phyloP scores from a whole-genome alignment of 1,140 invertebrate species.

The Paracyclopina nana region DNA sequence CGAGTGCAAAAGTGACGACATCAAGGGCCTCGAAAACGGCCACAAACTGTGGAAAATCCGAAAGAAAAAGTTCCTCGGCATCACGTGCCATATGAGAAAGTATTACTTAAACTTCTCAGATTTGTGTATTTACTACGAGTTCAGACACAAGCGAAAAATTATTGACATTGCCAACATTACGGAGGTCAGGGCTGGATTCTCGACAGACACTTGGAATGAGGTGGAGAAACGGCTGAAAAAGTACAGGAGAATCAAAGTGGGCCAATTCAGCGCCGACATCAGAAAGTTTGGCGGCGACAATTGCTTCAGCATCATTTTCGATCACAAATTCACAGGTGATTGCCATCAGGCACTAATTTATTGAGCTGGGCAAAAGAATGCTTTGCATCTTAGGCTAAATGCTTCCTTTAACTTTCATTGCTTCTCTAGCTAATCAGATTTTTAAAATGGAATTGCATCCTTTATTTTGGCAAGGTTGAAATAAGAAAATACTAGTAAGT shows the following conservation, averaged over 20 bases:
- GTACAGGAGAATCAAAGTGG: too few relatives aligned
- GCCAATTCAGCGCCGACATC: background rate
- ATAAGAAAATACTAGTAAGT: too few relatives aligned
- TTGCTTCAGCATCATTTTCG: slow-evolving; percentile 9
- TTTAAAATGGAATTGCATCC: too few relatives aligned
- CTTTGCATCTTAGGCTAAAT: too few relatives aligned
- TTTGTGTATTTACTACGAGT: background rate
- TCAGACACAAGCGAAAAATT: background rate
- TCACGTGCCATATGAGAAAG: background rate
- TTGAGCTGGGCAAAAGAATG: too few relatives aligned
- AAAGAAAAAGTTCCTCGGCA: background rate
- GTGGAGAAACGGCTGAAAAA: too few relatives aligned
- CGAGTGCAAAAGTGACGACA: background rate
- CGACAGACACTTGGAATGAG: slow-evolving; percentile 11
- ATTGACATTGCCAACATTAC: slow-evolving; percentile 9
- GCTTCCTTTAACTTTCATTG: too few relatives aligned
- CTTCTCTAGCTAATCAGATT: too few relatives aligned
- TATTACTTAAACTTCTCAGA: background rate
- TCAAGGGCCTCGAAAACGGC: background rate
- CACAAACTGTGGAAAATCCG: background rate
- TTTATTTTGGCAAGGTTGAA: too few relatives aligned
- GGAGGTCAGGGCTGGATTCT: slow-evolving; percentile 5
- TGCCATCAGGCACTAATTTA: too few relatives aligned
- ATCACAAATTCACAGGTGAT: slow-evolving; percentile 1
- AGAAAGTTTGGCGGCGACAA: background rate